Conservation (phyloP, 2,888 invertebrate species). For the Lordiphosa andalusiaca region DNA sequence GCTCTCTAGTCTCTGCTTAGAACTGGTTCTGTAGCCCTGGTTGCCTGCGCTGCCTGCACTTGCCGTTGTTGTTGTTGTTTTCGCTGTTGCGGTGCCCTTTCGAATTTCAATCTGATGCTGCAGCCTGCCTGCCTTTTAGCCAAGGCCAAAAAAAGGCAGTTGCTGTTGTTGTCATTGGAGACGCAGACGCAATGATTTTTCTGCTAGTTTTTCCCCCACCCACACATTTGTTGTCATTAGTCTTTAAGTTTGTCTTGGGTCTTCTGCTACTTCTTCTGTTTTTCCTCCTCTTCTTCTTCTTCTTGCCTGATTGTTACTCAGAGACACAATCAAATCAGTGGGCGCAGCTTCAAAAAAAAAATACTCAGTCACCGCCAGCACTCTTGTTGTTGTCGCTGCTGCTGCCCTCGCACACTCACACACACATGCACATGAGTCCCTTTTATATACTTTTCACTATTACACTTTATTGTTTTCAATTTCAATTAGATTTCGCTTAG, state of each 20-base stretch:
- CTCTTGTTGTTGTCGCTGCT: conserved; percentile 47
- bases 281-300: conserved; percentile 9
- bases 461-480: conserved; percentile 40
- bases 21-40: conserved; percentile 50
- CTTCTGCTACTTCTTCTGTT: conserved; percentile 7
- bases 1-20: conserved; percentile 29
- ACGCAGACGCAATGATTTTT: conserved; percentile 66
- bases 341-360: conserved; percentile 28
- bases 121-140: conserved; percentile 24
- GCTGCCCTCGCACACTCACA: conserved; percentile 50
- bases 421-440: conserved; percentile 35
- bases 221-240: conserved; percentile 20
- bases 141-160: conserved; percentile 51
- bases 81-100: conserved; percentile 35
- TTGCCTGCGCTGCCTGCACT: conserved; percentile 39
- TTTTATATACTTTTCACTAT: conserved; percentile 29
- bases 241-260: conserved; percentile 29
- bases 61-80: conserved; percentile 43
- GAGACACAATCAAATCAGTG: conserved; percentile 40
- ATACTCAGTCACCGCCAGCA: conserved; percentile 41
- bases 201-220: conserved; percentile 43
- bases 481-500: conserved; percentile 61
- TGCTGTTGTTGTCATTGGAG: conserved; percentile 36
- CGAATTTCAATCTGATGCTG: conserved; percentile 28
- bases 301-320: conserved; percentile 6